Evolutionary conservation across 2,797 vertebrate genomes (phyloP).

Genomic region (Erithacus rubecula): DNA sequence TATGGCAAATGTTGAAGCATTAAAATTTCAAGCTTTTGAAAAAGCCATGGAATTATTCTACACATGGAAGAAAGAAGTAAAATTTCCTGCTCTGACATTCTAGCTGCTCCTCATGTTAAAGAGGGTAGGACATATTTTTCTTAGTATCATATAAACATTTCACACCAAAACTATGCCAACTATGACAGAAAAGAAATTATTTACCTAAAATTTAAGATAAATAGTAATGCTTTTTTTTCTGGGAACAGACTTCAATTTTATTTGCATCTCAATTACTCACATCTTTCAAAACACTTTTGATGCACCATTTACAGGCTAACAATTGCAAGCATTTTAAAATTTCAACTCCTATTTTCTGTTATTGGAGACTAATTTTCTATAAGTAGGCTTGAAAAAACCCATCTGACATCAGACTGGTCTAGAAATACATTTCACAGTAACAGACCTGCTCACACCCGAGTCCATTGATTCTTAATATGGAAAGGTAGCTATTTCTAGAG

Average conservation of each 20-base stretch:
- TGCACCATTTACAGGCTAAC: background rate
- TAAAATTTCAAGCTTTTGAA: background rate
- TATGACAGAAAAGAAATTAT: background rate
- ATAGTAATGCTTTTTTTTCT: background rate
- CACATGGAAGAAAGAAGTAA: background rate
- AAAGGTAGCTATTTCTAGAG: background rate
- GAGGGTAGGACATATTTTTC: background rate
- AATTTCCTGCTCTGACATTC: background rate
- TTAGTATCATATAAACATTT: background rate
- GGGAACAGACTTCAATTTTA: background rate
- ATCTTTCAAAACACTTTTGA: background rate
- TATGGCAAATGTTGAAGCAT: background rate
- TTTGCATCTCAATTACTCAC: background rate
- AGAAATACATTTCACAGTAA: background rate
- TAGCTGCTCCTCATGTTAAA: background rate
- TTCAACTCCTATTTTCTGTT: background rate
- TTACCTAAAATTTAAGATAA: background rate
- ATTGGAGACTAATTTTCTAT: background rate
- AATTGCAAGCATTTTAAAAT: background rate
- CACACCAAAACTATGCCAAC: background rate
- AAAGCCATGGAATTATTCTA: background rate
- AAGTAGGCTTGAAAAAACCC: background rate
- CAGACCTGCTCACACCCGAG: background rate
- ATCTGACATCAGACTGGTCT: background rate
- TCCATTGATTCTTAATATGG: background rate